A percentile compares a stretch with the other conserved stretches of the same genome.
These are phyloP conservation scores for Brachionus manjavacas DNA, from an alignment of 1,140 invertebrate species.

Conservation along the genomic window DNA sequence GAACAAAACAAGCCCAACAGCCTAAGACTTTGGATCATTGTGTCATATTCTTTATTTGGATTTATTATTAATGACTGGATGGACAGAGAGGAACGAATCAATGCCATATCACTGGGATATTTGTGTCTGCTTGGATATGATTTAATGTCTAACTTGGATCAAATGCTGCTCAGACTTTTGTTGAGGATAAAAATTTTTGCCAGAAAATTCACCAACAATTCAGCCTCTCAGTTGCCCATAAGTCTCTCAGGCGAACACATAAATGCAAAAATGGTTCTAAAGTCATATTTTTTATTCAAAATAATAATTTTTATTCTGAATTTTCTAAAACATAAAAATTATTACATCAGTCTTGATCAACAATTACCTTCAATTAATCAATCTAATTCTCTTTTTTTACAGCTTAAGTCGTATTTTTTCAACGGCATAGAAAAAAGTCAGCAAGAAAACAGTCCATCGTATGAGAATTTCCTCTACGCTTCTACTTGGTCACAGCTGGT, in stretches of 20 bases:
- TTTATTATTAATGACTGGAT: not conserved
- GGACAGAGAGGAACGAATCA: not conserved
- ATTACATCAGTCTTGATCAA: not conserved
- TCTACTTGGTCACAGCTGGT: not conserved
- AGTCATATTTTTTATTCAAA: constrained; percentile 9
- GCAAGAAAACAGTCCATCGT: not conserved
- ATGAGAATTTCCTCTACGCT: not conserved
- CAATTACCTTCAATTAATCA: not conserved
- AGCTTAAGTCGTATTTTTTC: not conserved
- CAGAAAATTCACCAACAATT: not conserved
- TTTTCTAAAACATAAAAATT: not conserved
- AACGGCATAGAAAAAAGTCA: not conserved
- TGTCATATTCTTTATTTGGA: not conserved
- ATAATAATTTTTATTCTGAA: constrained; percentile 12
- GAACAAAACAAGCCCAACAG: not conserved
- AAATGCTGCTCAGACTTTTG: constrained; percentile 14
- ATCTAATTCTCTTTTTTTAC: not conserved
- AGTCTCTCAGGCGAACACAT: not conserved
- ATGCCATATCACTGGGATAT: constrained; percentile 21
- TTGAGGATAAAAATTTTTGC: not conserved
- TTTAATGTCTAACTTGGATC: not conserved
- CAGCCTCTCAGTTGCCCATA: not conserved
- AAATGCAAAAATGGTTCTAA: not conserved
- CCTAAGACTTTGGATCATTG: not conserved
- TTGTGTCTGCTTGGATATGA: not conserved